Evolutionary conservation across 2,888 invertebrate genomes (phyloP).

Genomic region (Cosmia pyralina): DNA sequence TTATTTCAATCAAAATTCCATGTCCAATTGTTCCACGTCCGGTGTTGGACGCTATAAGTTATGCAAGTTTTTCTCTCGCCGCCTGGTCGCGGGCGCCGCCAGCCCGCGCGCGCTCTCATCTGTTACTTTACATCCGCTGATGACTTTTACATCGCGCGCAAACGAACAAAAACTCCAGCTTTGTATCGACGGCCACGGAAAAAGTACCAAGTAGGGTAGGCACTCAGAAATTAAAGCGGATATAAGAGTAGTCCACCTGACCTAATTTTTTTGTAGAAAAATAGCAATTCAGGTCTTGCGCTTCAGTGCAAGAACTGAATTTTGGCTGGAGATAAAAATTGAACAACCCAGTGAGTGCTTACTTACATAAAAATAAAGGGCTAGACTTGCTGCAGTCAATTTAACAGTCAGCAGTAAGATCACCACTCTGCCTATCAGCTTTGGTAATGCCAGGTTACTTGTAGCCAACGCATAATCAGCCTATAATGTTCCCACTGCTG

Average conservation of each 20-base stretch:
- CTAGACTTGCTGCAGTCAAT: not conserved
- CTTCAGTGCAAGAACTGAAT: too few relatives aligned
- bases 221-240: not conserved
- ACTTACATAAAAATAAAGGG: not conserved
- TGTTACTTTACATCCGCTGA: conserved; percentile 51
- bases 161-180: conserved; percentile 56
- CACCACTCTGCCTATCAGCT: not conserved
- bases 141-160: conserved; percentile 51
- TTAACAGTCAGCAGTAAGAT: not conserved
- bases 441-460: not conserved
- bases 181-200: conserved; percentile 23
- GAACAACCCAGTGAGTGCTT: not conserved
- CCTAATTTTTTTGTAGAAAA: not conserved
- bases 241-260: not conserved
- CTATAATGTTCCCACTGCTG: too few relatives aligned
- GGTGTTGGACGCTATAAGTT: conserved; percentile 37
- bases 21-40: conserved; percentile 5
- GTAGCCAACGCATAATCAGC: too few relatives aligned
- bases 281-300: not conserved
- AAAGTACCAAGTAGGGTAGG: not conserved
- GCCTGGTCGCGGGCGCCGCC: not conserved
- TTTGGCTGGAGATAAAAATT: too few relatives aligned
- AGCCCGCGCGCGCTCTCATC: conserved; percentile 19
- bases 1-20: conserved; percentile 1
- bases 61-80: conserved; percentile 55